Evolutionary conservation across 1,140 invertebrate genomes (phyloP).

Genomic region (Zophobas morio): DNA sequence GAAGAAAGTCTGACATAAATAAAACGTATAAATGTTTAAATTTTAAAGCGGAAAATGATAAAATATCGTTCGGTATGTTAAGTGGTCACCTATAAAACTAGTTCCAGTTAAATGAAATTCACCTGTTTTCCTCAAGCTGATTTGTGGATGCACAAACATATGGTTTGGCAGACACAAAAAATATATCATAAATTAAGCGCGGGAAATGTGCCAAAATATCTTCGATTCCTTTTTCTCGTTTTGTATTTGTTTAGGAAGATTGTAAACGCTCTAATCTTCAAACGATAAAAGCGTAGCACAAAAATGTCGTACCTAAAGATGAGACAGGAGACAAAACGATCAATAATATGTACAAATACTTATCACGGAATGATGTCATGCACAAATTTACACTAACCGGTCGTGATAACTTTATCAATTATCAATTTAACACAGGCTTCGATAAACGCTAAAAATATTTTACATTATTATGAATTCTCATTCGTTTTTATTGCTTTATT

Average conservation of each 20-base stretch:
- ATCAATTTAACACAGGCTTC: constrained; percentile 43
- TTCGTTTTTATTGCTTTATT: constrained; percentile 15
- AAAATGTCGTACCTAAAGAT: background rate
- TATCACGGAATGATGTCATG: constrained; percentile 48
- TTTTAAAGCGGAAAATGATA: background rate
- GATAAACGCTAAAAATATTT: constrained; percentile 35
- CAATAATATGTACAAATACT: constrained; percentile 32
- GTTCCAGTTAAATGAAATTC: constrained; percentile 2
- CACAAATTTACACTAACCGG: constrained; percentile 49
- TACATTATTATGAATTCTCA: constrained; percentile 10
- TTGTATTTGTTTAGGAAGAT: too few relatives aligned
- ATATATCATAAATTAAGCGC: constrained; percentile 15
- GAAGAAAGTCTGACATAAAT: constrained; percentile 11
- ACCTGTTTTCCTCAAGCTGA: background rate
- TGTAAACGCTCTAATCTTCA: too few relatives aligned
- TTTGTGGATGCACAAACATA: constrained; percentile 1
- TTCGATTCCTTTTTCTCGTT: background rate
- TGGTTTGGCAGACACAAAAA: constrained; percentile 15
- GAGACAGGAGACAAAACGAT: constrained; percentile 4
- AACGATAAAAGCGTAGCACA: too few relatives aligned
- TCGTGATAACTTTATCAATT: constrained; percentile 47
- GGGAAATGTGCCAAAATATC: background rate
- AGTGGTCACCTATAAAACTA: constrained; percentile 18
- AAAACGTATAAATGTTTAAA: constrained; percentile 14
- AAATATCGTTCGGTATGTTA: constrained; percentile 1